Percentiles rank a stretch among this genome's conserved stretches.
Evolutionary conservation across 1,140 invertebrate species (phyloP).

Genomic region (Caenorhabditis tropicalis): DNA sequence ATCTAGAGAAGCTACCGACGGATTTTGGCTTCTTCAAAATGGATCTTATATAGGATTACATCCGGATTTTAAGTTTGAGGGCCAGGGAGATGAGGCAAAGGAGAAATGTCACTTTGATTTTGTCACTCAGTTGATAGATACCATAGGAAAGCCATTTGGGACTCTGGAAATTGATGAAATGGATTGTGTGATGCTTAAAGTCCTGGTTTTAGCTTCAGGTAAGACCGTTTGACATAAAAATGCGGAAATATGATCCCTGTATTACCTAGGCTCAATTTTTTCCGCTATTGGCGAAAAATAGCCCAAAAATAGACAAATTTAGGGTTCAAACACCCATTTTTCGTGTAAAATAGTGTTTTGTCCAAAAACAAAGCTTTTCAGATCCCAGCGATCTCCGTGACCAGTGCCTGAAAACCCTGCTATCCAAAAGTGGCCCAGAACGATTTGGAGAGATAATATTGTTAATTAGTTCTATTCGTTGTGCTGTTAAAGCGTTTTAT

Average conservation of each 20-base stretch:
- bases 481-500: neutral
- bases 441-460: neutral
- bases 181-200: neutral
- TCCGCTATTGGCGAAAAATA: no score
- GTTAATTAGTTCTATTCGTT: neutral
- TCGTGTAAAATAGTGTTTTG: no score
- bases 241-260: no score
- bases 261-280: neutral
- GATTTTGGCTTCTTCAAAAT: constrained; percentile 32
- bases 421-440: no score
- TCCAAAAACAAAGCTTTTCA: no score
- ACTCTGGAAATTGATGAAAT: neutral
- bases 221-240: neutral
- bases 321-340: no score
- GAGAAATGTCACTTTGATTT: neutral
- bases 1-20: neutral
- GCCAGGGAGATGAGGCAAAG: neutral
- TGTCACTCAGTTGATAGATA: neutral
- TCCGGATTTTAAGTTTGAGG: neutral
- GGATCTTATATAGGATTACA: neutral
- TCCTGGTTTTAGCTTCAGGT: neutral
- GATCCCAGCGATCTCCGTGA: no score
- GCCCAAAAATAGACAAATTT: no score
- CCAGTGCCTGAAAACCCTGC: no score
- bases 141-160: neutral